phyloP scores from a whole-genome alignment of 2,888 invertebrate genomes.

The Pollenia labialis region DNA sequence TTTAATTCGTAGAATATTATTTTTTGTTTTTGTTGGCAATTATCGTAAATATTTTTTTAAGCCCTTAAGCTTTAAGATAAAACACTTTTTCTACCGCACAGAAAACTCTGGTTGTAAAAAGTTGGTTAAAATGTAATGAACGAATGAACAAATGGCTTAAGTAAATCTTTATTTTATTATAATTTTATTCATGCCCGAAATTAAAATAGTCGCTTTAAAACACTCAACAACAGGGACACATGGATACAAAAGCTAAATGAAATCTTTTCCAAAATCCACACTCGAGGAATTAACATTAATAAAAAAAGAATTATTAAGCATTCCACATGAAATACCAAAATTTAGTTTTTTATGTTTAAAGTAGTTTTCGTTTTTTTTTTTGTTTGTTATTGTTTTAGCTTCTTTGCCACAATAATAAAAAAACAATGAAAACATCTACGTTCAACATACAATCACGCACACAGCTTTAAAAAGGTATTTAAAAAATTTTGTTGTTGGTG shows the following conservation, averaged over 20 bases:
- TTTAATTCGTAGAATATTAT: constrained; percentile 11
- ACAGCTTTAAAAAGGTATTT: constrained; percentile 17
- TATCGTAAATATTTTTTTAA: constrained; percentile 58
- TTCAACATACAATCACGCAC: constrained; percentile 49
- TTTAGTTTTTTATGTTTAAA: constrained; percentile 21
- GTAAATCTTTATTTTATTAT: constrained; percentile 69
- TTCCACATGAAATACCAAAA: constrained; percentile 44
- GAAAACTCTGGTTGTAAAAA: constrained; percentile 25
- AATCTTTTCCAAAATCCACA: constrained; percentile 6
- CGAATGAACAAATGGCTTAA: constrained; percentile 58
- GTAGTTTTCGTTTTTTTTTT: neutral
- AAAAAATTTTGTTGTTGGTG: constrained; percentile 28
- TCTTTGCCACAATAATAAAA: constrained; percentile 37
- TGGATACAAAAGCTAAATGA: neutral
- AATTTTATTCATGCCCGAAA: constrained; percentile 70
- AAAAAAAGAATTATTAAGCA: constrained; percentile 26
- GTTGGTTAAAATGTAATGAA: neutral
- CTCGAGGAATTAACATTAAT: neutral
- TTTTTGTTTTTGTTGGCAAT: constrained; percentile 30
- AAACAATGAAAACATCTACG: constrained; percentile 36
- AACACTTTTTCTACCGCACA: constrained; percentile 40
- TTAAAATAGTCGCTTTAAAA: constrained; percentile 51
- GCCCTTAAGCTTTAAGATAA: constrained; percentile 44
- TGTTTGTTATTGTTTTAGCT: constrained; percentile 42
- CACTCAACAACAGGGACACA: constrained; percentile 13